Percentiles rank a stretch among this genome's conserved stretches.
phyloP scores from a whole-genome alignment of 2,888 invertebrate species.

The Malthinus flaveolus region DNA sequence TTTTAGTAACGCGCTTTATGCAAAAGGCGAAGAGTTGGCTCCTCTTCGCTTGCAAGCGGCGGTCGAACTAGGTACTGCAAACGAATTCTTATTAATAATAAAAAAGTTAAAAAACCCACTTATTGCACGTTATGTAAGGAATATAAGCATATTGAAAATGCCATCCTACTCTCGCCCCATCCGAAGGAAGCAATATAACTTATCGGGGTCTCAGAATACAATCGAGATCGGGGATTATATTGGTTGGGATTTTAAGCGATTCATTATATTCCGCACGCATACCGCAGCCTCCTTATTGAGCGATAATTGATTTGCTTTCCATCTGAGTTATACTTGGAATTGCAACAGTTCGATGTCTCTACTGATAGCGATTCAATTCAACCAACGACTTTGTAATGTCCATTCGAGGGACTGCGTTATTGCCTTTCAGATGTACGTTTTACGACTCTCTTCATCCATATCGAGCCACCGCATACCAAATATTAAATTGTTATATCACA shows the following conservation, averaged over 20 bases:
- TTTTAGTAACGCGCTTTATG: conserved; percentile 24
- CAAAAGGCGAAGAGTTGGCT: conserved; percentile 24
- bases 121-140: conserved; percentile 47
- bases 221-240: conserved; percentile 42
- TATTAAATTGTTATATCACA: conserved; percentile 10
- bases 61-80: conserved; percentile 23
- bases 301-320: conserved; percentile 35
- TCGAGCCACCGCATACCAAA: conserved; percentile 18
- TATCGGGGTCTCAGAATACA: conserved; percentile 30
- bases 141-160: conserved; percentile 53
- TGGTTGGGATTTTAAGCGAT: conserved; percentile 50
- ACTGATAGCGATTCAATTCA: conserved; percentile 24
- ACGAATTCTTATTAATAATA: conserved; percentile 40
- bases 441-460: conserved; percentile 20
- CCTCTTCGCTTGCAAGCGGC: conserved; percentile 16
- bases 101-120: conserved; percentile 39
- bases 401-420: conserved; percentile 25
- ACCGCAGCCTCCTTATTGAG: conserved; percentile 37
- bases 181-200: conserved; percentile 44
- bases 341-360: conserved; percentile 18
- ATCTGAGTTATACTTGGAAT: conserved; percentile 25
- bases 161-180: conserved; percentile 42
- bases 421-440: conserved; percentile 14
- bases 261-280: conserved; percentile 49
- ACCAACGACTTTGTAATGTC: conserved; percentile 15